A percentile compares a stretch with the other conserved stretches of the same genome.
Evolutionary conservation across 2,113 vertebrate genomes (phyloP).

Genomic region (Malurus melanocephalus): DNA sequence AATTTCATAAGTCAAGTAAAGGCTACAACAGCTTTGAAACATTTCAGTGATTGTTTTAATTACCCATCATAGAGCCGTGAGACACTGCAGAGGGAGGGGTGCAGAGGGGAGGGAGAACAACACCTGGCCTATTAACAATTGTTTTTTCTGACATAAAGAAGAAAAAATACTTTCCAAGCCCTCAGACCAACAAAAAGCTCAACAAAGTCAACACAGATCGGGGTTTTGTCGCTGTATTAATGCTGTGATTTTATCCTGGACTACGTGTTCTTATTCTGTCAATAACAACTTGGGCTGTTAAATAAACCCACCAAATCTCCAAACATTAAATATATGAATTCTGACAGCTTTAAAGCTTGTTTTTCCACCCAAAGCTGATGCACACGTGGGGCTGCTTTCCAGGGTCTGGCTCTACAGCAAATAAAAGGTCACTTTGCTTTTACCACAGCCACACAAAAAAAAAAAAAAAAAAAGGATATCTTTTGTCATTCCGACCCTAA

Average conservation of each 20-base stretch:
- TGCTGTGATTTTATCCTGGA: conserved; percentile 3
- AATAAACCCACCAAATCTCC: conserved; percentile 12
- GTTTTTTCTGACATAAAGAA: not conserved
- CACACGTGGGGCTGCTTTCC: not conserved
- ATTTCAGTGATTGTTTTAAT: conserved; percentile 50
- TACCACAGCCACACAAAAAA: not conserved
- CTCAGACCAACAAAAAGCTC: not conserved
- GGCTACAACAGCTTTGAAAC: conserved; percentile 53
- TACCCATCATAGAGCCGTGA: conserved; percentile 29
- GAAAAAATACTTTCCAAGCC: not conserved
- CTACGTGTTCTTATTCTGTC: not conserved
- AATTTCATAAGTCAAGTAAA: conserved; percentile 59
- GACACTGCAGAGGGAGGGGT: not conserved
- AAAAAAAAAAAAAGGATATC: not conserved
- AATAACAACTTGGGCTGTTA: not conserved
- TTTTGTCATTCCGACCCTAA: not conserved
- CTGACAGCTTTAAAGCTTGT: conserved; percentile 8
- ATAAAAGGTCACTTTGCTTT: not conserved
- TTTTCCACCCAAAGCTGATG: not conserved
- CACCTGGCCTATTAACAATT: conserved; percentile 15
- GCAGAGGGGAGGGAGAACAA: not conserved
- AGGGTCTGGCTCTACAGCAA: not conserved
- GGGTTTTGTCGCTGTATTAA: not conserved
- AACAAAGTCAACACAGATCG: not conserved
- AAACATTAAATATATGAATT: not conserved